Evolutionary conservation across 2,888 invertebrate species (phyloP).

Genomic region (Tetragnatha montana): DNA sequence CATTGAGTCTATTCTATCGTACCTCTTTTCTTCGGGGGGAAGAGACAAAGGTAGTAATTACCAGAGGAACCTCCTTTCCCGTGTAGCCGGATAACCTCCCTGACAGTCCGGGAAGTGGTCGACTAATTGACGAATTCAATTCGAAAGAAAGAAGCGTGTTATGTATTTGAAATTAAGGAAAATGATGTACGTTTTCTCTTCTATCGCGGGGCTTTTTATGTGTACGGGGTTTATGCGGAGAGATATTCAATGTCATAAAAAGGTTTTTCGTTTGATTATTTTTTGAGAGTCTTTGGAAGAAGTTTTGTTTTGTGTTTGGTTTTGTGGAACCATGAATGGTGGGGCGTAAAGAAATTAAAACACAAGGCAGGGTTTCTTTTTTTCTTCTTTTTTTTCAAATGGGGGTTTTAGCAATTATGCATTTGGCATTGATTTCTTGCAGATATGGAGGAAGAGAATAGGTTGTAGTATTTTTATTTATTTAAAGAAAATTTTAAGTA

Average conservation of each 20-base stretch:
- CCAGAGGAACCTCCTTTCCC: slow-evolving; percentile 64
- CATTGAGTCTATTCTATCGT: slow-evolving; percentile 57
- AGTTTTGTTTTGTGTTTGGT: background rate
- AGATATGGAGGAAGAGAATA: background rate
- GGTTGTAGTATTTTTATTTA: no score
- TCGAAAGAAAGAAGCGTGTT: slow-evolving; percentile 48
- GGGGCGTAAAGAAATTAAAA: background rate
- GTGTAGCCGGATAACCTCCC: slow-evolving; percentile 66
- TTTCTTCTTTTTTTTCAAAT: background rate
- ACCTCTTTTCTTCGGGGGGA: slow-evolving; percentile 39
- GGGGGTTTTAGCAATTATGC: background rate
- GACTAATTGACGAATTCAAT: slow-evolving; percentile 65
- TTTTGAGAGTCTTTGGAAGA: background rate
- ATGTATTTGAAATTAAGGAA: slow-evolving; percentile 41
- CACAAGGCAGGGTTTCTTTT: background rate
- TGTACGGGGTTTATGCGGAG: slow-evolving; percentile 2
- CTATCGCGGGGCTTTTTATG: background rate
- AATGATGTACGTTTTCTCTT: background rate
- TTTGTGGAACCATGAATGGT: background rate
- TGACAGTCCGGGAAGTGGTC: slow-evolving; percentile 59
- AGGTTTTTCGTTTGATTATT: background rate
- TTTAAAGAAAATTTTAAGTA: no score
- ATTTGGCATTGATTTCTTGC: background rate
- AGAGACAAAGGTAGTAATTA: slow-evolving; percentile 71
- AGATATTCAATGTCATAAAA: background rate